Evolutionary conservation across 1,140 invertebrate species (phyloP), one percentile per base, ranked within the genome.

Genomic region (Trachelipus rathkii): DNA sequence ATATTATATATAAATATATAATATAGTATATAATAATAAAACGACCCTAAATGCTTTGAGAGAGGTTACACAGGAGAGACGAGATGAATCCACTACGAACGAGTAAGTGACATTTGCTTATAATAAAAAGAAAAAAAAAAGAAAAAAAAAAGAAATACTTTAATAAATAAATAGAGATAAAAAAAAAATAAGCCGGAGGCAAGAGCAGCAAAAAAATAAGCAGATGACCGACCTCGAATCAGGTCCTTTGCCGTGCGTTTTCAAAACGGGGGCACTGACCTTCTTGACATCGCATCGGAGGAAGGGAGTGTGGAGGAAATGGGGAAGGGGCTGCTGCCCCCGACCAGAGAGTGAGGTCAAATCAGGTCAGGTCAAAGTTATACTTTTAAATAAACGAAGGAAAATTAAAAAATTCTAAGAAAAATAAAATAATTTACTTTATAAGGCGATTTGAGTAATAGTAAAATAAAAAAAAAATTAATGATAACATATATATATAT

Each of bases 401-500:
- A 19, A 60, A 60, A 60, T 4, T 15, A 60, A 15, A 15, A 19
- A 60, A 19, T 15, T 60, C 50, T 4, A 60, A 2, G 19, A 60
- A 60, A 60, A 60, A 2, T 60, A 60, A 13, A 60, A 60, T 19
- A 60, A 19, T 3, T 60, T n/a, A n/a, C n/a, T n/a, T n/a, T 60
- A 60, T 19, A 15, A 60, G 19, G 8, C 11, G 33, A 33, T 33
- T 33, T 33, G 33, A 6, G 33, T 33, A 33, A 60, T 60, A 60
- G 4, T 15, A 15, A 60, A 60, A 60, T 60, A 60, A 60, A 15
- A 60, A 60, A 15, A 60, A 60, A 15, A 60, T 10, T 50, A 50
- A 50, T 50, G n/a, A n/a, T n/a, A 60, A 60, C 8, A 60, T 60
- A 60, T 60, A 60, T 60, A 60, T 60, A 60, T 60, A 60, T 60